A percentile compares a stretch with the other conserved stretches of the same genome.
These are phyloP conservation scores for Helicoverpa assulta DNA, from an alignment of 2,888 invertebrate species.

Conservation along the genomic window DNA sequence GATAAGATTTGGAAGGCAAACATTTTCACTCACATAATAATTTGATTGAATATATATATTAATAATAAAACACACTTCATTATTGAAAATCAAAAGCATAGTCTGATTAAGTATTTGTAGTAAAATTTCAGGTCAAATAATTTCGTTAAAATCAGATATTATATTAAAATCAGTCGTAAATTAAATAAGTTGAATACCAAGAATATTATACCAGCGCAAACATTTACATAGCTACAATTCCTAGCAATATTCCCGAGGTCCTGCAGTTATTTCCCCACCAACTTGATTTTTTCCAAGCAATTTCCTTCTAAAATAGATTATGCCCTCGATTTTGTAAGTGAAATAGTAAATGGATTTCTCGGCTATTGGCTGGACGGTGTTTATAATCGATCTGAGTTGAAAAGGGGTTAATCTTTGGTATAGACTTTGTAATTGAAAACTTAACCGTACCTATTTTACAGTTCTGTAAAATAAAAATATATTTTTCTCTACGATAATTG, in stretches of 20 bases:
- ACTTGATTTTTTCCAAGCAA: conserved; percentile 48
- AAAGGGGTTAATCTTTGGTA: no score
- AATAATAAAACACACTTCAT: no score
- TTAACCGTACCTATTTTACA: no score
- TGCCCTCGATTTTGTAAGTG: conserved; percentile 27
- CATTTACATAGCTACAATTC: background rate
- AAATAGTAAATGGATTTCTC: conserved; percentile 19
- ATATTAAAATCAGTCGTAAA: background rate
- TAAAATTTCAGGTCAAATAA: no score
- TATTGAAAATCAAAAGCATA: no score
- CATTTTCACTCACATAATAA: no score
- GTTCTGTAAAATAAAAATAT: no score
- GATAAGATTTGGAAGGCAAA: no score
- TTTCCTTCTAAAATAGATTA: conserved; percentile 52
- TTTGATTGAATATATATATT: no score
- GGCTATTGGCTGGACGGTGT: conserved; percentile 6
- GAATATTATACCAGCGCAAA: background rate
- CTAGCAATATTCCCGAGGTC: conserved; percentile 31
- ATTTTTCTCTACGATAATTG: no score
- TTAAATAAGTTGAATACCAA: background rate
- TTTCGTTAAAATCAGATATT: background rate
- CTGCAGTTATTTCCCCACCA: conserved; percentile 40
- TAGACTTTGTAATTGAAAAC: no score
- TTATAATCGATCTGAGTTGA: conserved; percentile 11
- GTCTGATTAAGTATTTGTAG: background rate